Percentiles rank a stretch among this genome's conserved stretches.
These are phyloP conservation scores for Germaria angustata DNA, from an alignment of 2,888 invertebrate species.

Conservation along the genomic window DNA sequence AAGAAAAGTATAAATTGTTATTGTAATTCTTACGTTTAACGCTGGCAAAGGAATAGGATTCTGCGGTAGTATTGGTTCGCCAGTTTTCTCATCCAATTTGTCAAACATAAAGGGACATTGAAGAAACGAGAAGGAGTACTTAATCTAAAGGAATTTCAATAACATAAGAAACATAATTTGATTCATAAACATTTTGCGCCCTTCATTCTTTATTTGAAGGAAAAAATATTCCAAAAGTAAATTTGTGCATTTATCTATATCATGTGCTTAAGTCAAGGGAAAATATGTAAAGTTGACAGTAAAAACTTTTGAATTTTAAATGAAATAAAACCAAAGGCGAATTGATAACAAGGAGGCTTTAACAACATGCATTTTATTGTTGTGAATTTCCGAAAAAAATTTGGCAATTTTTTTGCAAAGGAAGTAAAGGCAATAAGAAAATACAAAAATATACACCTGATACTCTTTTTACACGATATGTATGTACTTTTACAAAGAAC, in stretches of 20 bases:
- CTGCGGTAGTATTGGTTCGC: slow-evolving; percentile 81
- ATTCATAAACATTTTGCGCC: not conserved
- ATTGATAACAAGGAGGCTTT: too few relatives aligned
- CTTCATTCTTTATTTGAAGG: not conserved
- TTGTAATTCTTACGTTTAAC: slow-evolving; percentile 85
- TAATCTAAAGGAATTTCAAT: slow-evolving; percentile 82
- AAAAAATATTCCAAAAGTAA: too few relatives aligned
- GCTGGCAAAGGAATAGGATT: slow-evolving; percentile 86
- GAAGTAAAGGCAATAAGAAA: too few relatives aligned
- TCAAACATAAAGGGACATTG: slow-evolving; percentile 84
- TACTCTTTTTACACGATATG: too few relatives aligned
- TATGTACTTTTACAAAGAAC: too few relatives aligned
- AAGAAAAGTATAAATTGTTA: not conserved
- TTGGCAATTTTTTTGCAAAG: too few relatives aligned
- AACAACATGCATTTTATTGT: too few relatives aligned
- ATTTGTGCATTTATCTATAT: too few relatives aligned
- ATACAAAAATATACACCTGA: too few relatives aligned
- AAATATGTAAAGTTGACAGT: not conserved
- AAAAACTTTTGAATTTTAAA: not conserved
- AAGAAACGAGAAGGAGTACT: slow-evolving; percentile 86
- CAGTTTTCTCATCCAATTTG: slow-evolving; percentile 84
- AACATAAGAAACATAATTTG: not conserved
- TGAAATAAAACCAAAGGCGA: too few relatives aligned
- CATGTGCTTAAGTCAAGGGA: too few relatives aligned
- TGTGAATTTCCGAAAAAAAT: too few relatives aligned